phyloP scores from a whole-genome alignment of 2,113 vertebrate genomes.

The Notarius lentiginosus region DNA sequence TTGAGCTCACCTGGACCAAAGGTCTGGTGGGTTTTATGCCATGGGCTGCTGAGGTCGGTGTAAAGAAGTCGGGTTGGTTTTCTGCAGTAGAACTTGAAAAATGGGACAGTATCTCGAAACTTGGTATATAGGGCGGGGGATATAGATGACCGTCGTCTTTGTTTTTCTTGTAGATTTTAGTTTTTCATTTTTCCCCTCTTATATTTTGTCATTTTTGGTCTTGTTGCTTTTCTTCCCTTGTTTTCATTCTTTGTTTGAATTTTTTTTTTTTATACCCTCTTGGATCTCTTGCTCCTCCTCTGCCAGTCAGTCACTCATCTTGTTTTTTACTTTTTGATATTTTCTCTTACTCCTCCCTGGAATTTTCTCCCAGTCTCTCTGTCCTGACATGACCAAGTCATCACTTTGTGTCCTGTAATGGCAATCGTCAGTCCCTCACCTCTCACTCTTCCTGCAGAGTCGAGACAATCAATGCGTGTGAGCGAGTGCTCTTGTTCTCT shows the following conservation, averaged over 20 bases:
- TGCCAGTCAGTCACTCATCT: not conserved
- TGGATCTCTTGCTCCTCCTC: not conserved
- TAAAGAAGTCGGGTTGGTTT: no score
- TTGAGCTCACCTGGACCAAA: no score
- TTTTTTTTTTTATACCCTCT: not conserved
- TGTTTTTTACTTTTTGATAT: not conserved
- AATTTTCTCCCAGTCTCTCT: not conserved
- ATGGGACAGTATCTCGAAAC: no score
- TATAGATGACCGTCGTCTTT: not conserved
- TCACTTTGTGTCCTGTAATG: not conserved
- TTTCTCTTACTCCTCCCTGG: not conserved
- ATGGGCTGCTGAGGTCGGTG: no score
- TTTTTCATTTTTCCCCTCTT: not conserved
- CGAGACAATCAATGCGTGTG: slow-evolving; percentile 48
- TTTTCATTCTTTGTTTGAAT: not conserved
- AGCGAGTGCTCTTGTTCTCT: slow-evolving; percentile 38
- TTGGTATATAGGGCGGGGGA: no score
- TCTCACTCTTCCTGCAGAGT: slow-evolving; percentile 52
- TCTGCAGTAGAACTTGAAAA: no score
- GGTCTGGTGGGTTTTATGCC: no score
- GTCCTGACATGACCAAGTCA: not conserved
- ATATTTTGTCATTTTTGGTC: not conserved
- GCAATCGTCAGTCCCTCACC: slow-evolving; percentile 17
- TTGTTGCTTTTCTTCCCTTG: not conserved
- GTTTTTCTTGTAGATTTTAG: no score